Base-by-base conservation (phyloP, 2,797 vertebrate species). In the Lutjanus argentimaculatus region DNA sequence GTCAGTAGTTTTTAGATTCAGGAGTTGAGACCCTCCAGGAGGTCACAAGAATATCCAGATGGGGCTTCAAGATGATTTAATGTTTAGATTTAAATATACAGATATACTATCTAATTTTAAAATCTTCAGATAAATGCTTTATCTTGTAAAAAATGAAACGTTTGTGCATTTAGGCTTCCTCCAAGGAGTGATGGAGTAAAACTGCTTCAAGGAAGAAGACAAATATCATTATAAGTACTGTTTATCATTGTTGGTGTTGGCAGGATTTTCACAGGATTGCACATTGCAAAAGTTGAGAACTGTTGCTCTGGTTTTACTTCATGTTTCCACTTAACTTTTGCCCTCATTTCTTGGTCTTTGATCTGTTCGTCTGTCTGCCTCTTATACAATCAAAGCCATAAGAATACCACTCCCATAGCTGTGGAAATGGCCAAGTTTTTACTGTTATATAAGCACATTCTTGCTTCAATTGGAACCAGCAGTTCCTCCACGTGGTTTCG, bases 401-500 rank as follows among this genome's bases (percentile, higher is more conserved):
- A 11, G 9, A 42, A 15, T 0, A n/a, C 49, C 22, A 12, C 42
- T 36, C 56, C 48, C 48, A 45, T 56, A n/a, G 62, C 55, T 30
- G 2, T 16, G 36, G 75, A 4, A 19, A 48, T 19, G 40, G 45
- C 53, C 64, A 57, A 19, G 1, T 59, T 78, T 56, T 64, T 58
- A 48, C 48, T 3, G 30, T 79, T 88, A 67, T 59, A 84, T 58
- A 70, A 85, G 80, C 80, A 78, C 83, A 85, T 87, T 89, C 82
- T 43, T 75, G 66, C 19, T 25, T 75, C 56, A 62, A 70, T 51
- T 83, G 66, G 86, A 83, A 64, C 14, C 88, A 74, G 84, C 72
- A 55, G 74, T 49, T 66, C 64, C 22, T 70, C 51, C 88, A 75
- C 74, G 52, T 85, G 80, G 86, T 88, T 87, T 72, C 14, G 12